Conservation (phyloP, 53 echinoderm and acorn worm genomes). For the Astropecten irregularis region DNA sequence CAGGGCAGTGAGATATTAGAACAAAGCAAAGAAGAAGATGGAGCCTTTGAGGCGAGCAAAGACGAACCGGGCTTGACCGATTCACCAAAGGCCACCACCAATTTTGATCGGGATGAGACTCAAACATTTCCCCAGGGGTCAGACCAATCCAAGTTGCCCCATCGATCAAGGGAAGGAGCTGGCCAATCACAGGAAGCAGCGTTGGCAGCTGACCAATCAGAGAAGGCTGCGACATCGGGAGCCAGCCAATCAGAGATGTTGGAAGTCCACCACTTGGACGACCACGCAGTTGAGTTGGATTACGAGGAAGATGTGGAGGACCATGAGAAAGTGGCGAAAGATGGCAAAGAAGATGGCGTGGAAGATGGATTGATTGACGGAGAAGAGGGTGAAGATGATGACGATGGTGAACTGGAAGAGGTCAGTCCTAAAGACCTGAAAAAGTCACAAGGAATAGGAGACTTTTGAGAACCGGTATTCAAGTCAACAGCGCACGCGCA, state of each 20-base stretch:
- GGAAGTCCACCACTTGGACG: constrained; percentile 82
- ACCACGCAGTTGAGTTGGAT: constrained; percentile 91
- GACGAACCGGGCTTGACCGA: background rate
- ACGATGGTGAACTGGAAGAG: constrained; percentile 64
- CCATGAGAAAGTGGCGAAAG: constrained; percentile 58
- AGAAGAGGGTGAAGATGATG: constrained; percentile 60
- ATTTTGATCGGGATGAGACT: background rate
- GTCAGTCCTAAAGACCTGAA: constrained; percentile 48
- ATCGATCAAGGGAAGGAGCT: background rate
- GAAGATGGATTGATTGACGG: constrained; percentile 50
- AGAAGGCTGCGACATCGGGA: constrained; percentile 41
- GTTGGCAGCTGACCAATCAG: constrained; percentile 2
- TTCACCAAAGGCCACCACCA: background rate
- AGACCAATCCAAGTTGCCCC: background rate
- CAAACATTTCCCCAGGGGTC: background rate
- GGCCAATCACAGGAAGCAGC: constrained; percentile 6
- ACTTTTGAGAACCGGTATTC: too few relatives aligned
- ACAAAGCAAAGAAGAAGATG: background rate
- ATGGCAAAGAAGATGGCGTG: constrained; percentile 19
- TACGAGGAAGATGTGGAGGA: constrained; percentile 95
- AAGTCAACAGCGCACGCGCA: too few relatives aligned
- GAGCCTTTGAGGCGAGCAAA: background rate
- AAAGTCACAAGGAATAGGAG: too few relatives aligned
- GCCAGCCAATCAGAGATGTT: constrained; percentile 57
- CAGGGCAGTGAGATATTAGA: background rate